Evolutionary conservation across 1,140 invertebrate species (phyloP).

Genomic region (Aphelinus atriplicis): DNA sequence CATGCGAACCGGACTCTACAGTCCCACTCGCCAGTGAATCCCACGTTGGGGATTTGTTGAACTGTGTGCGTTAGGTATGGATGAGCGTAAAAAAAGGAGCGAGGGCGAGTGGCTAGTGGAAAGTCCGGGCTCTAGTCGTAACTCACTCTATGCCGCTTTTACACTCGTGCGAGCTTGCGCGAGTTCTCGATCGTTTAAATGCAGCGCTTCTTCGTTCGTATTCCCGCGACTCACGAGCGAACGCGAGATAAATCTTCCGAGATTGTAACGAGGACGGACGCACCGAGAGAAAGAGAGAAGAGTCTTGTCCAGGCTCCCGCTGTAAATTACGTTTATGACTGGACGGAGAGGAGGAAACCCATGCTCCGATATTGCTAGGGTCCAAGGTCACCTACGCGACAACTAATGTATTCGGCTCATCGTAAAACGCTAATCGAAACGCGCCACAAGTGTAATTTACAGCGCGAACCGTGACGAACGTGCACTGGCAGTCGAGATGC

Average conservation of each 20-base stretch:
- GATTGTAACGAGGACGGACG: slow-evolving; percentile 4
- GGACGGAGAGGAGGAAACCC: neutral
- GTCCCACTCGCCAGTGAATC: slow-evolving; percentile 52
- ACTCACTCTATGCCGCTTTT: neutral
- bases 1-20: slow-evolving; percentile 55
- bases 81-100: slow-evolving; percentile 18
- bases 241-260: slow-evolving; percentile 16
- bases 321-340: slow-evolving; percentile 30
- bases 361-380: slow-evolving; percentile 10
- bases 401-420: neutral
- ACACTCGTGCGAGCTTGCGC: neutral
- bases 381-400: slow-evolving; percentile 8
- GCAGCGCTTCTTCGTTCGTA: neutral
- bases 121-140: slow-evolving; percentile 50
- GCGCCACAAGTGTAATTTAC: slow-evolving; percentile 14
- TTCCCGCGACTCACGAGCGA: neutral
- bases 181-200: slow-evolving; percentile 14
- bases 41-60: neutral
- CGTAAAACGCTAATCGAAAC: slow-evolving; percentile 9
- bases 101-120: slow-evolving; percentile 57
- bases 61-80: slow-evolving; percentile 22
- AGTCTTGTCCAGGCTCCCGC: slow-evolving; percentile 1
- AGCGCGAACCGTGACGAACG: neutral
- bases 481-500: neutral
- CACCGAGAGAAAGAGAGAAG: no score